Evolutionary conservation across 2,797 vertebrate genomes (phyloP), one percentile per base, ranked within the genome.

Genomic region (Lagocephalus sceleratus): DNA sequence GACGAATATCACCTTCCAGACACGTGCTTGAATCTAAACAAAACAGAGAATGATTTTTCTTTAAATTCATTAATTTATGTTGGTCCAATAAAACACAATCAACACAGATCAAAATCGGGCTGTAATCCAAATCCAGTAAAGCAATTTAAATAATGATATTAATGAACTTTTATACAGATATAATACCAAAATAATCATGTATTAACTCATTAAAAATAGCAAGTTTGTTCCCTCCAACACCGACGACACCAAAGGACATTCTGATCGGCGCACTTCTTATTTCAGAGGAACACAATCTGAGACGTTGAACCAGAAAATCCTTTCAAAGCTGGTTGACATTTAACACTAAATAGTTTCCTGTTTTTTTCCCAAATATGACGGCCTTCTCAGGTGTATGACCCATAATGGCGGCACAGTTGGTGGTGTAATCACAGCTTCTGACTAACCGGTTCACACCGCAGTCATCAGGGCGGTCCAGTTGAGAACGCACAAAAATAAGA

Each of bases 341-440:
- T 35, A 55, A 14, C 50, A 35, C 14, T 47, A 54, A 57, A 45
- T 3, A 57, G 15, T 47, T 38, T 57, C 22, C 59, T 52, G 11
- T 10, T 29, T 29, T 6, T 26, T 50, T 49, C 38, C 50, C 32
- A 51, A 23, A 61, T 39, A 20, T 47, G 17, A n/a, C 20, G 38
- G 22, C 35, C 47, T 47, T 49, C 48, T 55, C 48, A 51, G 53
- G 40, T 59, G 53, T 55, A 42, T 47, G 50, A 51, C 19, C 17
- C 20, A 19, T 25, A 25, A 69, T 59, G 35, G 67, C 49, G 61
- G 54, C 47, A 22, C 49, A 54, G 50, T 21, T 22, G 47, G 51
- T 6, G 29, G 23, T 46, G 57, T 64, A 54, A 76, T 66, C 59
- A 71, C 51, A 71, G 52, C 60, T 12, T 35, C 32, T 64, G 63